Percentiles rank a stretch among this genome's conserved stretches.
Evolutionary conservation across 2,888 invertebrate genomes (phyloP).

Genomic region (Trisateles emortualis): DNA sequence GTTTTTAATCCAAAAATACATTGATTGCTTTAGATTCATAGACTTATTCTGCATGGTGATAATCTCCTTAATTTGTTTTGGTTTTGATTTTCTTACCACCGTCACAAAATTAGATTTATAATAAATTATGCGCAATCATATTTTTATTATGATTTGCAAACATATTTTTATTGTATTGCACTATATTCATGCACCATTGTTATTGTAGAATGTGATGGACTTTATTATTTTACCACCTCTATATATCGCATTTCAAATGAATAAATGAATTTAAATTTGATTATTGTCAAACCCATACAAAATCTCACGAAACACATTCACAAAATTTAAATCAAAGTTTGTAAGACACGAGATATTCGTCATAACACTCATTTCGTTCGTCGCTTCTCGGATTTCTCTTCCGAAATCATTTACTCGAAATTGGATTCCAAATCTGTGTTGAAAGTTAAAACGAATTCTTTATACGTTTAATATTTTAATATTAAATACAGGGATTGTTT

Average conservation of each 20-base stretch:
- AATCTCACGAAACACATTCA: conserved; percentile 15
- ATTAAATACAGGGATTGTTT: conserved; percentile 2
- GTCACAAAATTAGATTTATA: not conserved
- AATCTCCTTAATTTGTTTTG: not conserved
- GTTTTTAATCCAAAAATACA: not conserved
- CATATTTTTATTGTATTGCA: not conserved
- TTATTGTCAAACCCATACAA: not conserved
- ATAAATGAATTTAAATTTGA: no score
- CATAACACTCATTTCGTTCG: conserved; percentile 23
- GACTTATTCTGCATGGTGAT: not conserved
- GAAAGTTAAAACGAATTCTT: conserved; percentile 42
- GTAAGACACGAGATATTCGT: conserved; percentile 27
- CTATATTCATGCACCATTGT: no score
- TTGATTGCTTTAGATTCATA: not conserved
- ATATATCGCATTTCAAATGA: no score
- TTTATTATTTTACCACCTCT: no score
- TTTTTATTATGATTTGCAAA: not conserved
- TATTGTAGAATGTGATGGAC: no score
- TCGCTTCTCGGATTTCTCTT: conserved; percentile 22
- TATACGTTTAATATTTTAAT: conserved; percentile 16
- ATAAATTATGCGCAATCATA: not conserved
- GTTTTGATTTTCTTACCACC: not conserved
- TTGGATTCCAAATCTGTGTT: conserved; percentile 46
- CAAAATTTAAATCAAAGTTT: conserved; percentile 28
- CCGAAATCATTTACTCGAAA: conserved; percentile 41